Evolutionary conservation across 2,113 vertebrate genomes (phyloP).

Genomic region (Aptenodytes patagonicus): DNA sequence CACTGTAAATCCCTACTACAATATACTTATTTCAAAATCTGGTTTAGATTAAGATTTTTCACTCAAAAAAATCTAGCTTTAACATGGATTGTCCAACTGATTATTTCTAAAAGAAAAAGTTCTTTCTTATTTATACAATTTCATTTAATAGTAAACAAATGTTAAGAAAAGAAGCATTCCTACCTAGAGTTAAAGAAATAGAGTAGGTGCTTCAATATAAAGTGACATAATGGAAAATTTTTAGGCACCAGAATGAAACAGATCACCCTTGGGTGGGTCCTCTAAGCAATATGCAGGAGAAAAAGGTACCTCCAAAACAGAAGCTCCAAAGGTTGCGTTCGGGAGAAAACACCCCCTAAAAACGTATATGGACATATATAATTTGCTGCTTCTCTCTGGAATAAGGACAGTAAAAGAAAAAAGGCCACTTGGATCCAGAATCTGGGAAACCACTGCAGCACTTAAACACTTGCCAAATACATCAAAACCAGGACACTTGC

Average conservation of each 20-base stretch:
- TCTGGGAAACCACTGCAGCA: neutral
- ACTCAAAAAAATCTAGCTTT: neutral
- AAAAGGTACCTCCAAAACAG: neutral
- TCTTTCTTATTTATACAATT: neutral
- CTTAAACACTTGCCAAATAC: neutral
- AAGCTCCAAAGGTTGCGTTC: neutral
- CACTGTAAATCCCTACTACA: neutral
- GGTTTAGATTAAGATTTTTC: neutral
- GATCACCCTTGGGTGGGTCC: neutral
- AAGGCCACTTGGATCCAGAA: neutral
- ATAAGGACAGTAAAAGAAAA: neutral
- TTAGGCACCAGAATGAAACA: neutral
- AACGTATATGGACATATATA: neutral
- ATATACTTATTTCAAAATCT: neutral
- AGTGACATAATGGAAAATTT: neutral
- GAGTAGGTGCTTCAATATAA: neutral
- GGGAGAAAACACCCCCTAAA: neutral
- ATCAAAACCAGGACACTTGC: neutral
- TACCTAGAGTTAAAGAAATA: neutral
- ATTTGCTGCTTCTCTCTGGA: neutral
- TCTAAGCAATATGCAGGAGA: neutral
- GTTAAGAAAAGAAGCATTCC: neutral
- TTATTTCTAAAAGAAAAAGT: neutral
- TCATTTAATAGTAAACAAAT: neutral
- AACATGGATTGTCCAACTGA: neutral